Conservation (phyloP, 2,113 vertebrate genomes). For the Pheucticus melanocephalus region DNA sequence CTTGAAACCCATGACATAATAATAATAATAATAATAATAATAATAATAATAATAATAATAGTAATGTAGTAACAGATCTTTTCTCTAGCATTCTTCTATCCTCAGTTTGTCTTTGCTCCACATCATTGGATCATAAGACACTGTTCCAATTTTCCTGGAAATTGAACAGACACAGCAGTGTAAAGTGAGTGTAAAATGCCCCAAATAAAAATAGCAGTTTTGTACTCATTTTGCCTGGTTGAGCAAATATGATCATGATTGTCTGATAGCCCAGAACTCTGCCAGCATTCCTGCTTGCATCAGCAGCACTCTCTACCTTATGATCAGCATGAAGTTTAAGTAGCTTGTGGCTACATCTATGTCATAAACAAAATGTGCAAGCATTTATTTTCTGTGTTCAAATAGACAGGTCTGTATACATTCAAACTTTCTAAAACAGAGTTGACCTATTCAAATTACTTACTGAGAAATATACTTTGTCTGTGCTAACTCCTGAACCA, state of each 20-base stretch:
- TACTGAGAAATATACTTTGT: neutral
- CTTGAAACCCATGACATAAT: neutral
- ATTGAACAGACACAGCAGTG: neutral
- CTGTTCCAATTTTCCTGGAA: neutral
- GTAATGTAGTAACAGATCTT: accelerated
- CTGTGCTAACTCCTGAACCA: neutral
- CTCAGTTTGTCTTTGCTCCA: neutral
- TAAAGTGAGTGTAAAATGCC: slow-evolving; percentile 18
- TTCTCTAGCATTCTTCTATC: neutral
- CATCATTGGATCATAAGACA: neutral
- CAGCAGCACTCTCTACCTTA: neutral
- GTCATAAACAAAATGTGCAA: neutral
- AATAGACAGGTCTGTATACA: neutral
- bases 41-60: neutral
- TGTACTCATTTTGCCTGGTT: neutral
- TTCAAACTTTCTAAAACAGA: neutral
- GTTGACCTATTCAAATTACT: neutral
- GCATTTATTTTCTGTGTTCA: neutral
- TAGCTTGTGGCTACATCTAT: neutral
- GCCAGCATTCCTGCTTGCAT: neutral
- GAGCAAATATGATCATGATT: neutral
- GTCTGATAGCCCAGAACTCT: neutral
- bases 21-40: no score
- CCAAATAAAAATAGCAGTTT: neutral
- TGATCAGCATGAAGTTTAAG: neutral